These are phyloP conservation scores for Gymnarchus niloticus DNA, from an alignment of 2,113 vertebrate species.

Conservation along the genomic window DNA sequence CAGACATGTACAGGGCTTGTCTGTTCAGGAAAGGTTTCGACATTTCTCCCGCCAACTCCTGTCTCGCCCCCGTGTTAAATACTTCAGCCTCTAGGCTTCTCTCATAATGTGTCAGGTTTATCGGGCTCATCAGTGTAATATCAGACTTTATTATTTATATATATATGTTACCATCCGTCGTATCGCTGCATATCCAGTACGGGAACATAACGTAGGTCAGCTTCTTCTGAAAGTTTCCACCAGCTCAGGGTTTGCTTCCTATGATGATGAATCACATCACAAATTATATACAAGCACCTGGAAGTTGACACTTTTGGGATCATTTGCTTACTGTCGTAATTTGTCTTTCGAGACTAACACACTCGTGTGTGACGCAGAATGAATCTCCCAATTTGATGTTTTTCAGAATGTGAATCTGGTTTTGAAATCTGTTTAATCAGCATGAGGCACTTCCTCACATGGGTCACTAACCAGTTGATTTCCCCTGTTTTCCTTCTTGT, in stretches of 20 bases:
- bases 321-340: background rate
- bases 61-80: background rate
- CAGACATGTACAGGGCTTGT: background rate
- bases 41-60: background rate
- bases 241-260: background rate
- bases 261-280: background rate
- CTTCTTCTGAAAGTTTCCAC: background rate
- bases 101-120: background rate
- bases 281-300: background rate
- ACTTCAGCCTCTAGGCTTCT: background rate
- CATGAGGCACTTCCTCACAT: slow-evolving; percentile 28
- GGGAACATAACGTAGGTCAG: background rate
- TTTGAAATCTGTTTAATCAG: background rate
- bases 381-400: background rate
- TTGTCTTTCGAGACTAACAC: background rate
- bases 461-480: slow-evolving; percentile 44
- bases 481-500: slow-evolving; percentile 33
- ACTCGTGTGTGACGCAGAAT: background rate
- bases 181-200: background rate
- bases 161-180: background rate
- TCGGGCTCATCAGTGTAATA: background rate
- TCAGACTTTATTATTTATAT: background rate
- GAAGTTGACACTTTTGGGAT: background rate
- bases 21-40: background rate
- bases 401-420: background rate